phyloP scores from a whole-genome alignment of 2,888 invertebrate species.

The Drosophila peninsularis region DNA sequence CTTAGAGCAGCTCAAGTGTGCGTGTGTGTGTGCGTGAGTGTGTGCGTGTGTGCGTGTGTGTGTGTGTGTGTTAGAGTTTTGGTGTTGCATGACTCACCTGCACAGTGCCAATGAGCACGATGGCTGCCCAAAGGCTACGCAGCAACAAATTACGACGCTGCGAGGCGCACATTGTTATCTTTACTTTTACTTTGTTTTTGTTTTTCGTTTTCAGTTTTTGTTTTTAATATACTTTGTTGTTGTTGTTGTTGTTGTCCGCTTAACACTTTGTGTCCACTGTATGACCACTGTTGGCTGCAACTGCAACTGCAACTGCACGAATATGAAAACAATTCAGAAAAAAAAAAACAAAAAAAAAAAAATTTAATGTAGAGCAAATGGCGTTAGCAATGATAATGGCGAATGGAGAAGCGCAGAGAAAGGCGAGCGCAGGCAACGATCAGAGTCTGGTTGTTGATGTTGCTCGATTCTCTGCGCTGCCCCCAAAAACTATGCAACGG shows the following conservation, averaged over 20 bases:
- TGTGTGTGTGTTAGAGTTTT: constrained; percentile 22
- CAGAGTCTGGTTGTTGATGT: constrained; percentile 8
- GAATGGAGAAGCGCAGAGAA: constrained; percentile 2
- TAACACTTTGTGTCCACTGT: constrained; percentile 36
- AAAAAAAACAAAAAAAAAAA: background rate
- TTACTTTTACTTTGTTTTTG: background rate
- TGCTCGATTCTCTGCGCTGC: constrained; percentile 39
- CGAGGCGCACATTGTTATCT: constrained; percentile 63
- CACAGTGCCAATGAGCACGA: constrained; percentile 71
- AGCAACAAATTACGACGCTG: constrained; percentile 78
- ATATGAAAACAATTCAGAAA: background rate
- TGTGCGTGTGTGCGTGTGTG: background rate
- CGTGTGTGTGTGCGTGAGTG: constrained; percentile 10
- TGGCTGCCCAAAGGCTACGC: constrained; percentile 71
- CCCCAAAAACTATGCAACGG: constrained; percentile 66
- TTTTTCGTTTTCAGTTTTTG: background rate
- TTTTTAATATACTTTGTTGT: background rate
- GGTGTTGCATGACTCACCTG: constrained; percentile 71
- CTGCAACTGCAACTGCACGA: constrained; percentile 35
- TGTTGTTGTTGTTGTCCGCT: constrained; percentile 15
- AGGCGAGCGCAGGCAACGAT: background rate
- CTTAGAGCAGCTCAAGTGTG: constrained; percentile 33
- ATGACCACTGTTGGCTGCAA: constrained; percentile 40
- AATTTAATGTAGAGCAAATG: constrained; percentile 4
- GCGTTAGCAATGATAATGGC: constrained; percentile 5